Conservation (phyloP, 2,888 invertebrate genomes). For the Panopea generosa region DNA sequence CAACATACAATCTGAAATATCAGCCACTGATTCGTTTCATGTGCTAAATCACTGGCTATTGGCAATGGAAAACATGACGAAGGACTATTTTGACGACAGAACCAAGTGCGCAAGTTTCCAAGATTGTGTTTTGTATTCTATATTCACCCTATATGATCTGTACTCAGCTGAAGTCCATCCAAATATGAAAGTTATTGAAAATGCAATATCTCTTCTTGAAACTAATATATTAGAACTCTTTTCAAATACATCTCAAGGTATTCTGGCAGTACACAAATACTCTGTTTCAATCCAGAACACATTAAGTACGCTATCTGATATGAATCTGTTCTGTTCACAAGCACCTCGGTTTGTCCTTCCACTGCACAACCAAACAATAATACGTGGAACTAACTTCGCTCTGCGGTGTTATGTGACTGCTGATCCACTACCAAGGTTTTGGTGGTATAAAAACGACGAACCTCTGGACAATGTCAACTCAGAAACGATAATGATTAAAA, state of each 20-base stretch:
- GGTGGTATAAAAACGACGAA: constrained; percentile 44
- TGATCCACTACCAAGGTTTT: constrained; percentile 31
- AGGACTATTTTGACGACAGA: constrained; percentile 32
- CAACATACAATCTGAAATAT: constrained; percentile 8
- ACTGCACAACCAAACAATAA: constrained; percentile 25
- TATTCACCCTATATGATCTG: constrained; percentile 33
- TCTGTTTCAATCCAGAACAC: background rate
- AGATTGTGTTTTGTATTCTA: constrained; percentile 46
- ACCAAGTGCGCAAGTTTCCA: constrained; percentile 33
- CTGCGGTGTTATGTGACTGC: constrained; percentile 2
- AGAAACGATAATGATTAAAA: constrained; percentile 25
- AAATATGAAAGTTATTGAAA: constrained; percentile 15
- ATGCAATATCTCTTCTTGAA: constrained; percentile 33
- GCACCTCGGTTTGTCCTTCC: constrained; percentile 25
- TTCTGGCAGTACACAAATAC: constrained; percentile 1
- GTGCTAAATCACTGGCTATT: constrained; percentile 39
- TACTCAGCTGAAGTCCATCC: constrained; percentile 33
- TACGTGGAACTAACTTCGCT: background rate
- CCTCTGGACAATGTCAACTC: constrained; percentile 4
- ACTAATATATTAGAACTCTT: constrained; percentile 26
- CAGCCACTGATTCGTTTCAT: constrained; percentile 5
- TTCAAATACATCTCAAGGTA: constrained; percentile 23
- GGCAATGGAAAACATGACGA: constrained; percentile 39
- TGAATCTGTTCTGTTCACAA: constrained; percentile 42
- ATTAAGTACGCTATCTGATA: constrained; percentile 5